A percentile compares a stretch with the other conserved stretches of the same genome.
Evolutionary conservation across 2,113 vertebrate genomes (phyloP).

Genomic region (Tetrao urogallus): DNA sequence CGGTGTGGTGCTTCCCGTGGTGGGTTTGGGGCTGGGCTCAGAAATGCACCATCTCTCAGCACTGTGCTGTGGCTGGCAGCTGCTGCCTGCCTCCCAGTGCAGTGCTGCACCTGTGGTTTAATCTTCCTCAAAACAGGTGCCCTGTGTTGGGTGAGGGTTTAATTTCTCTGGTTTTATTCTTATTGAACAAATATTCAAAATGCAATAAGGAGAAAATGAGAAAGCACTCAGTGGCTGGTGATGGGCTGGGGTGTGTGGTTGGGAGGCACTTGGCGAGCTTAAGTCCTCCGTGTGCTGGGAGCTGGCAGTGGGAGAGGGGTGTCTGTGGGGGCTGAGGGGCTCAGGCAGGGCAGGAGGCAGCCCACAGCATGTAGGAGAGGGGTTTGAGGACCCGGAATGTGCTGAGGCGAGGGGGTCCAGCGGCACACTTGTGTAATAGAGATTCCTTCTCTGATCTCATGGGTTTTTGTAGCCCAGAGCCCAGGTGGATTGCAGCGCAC

Average conservation of each 20-base stretch:
- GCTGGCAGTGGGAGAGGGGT: background rate
- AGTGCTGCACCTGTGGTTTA: background rate
- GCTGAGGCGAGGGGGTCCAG: background rate
- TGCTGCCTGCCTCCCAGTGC: background rate
- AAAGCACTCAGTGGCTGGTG: background rate
- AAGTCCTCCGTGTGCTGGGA: background rate
- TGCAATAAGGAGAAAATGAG: background rate
- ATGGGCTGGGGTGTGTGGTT: background rate
- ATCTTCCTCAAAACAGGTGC: background rate
- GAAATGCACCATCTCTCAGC: background rate
- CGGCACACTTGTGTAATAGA: background rate
- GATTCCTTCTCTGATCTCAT: rapidly evolving
- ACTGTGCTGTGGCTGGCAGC: background rate
- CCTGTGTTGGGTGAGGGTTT: background rate
- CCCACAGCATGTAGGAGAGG: background rate
- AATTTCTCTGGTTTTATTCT: background rate
- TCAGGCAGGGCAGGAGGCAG: rapidly evolving
- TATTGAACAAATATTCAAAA: background rate
- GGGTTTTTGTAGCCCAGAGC: background rate
- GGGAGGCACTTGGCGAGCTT: background rate
- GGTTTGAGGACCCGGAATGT: background rate
- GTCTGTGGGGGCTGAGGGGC: background rate
- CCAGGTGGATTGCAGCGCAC: background rate
- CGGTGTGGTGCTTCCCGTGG: background rate
- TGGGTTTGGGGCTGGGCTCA: background rate